phyloP scores from a whole-genome alignment of 2,113 vertebrate genomes.

The Indicator indicator region DNA sequence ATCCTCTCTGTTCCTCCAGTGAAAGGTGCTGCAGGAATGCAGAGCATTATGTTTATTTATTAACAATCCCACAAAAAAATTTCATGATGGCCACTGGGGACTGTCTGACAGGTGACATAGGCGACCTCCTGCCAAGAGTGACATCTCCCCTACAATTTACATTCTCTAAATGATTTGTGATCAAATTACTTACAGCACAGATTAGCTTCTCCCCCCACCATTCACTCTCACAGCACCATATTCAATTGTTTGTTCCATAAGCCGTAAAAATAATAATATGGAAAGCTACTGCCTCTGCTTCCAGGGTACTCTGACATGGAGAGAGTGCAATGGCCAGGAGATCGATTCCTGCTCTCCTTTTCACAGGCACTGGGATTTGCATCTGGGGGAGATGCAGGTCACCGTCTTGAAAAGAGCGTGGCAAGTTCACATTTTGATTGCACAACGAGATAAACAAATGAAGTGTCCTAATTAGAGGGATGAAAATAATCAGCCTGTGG shows the following conservation, averaged over 20 bases:
- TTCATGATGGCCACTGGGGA: constrained; percentile 55
- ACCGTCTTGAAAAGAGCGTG: constrained; percentile 32
- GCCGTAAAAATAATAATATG: constrained; percentile 50
- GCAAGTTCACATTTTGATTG: constrained; percentile 13
- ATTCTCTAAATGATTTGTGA: constrained; percentile 60
- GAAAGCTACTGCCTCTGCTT: constrained; percentile 33
- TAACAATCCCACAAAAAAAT: constrained; percentile 53
- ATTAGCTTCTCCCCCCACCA: constrained; percentile 8
- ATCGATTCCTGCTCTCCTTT: constrained; percentile 37
- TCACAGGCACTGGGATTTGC: constrained; percentile 48
- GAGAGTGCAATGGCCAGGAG: background rate
- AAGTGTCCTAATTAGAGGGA: constrained; percentile 39
- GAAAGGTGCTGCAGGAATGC: constrained; percentile 26
- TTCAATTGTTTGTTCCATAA: constrained; percentile 37
- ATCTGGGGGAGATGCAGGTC: constrained; percentile 30
- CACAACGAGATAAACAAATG: constrained; percentile 31
- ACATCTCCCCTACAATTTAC: constrained; percentile 64
- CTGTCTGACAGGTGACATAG: constrained; percentile 61
- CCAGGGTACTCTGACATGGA: constrained; percentile 10
- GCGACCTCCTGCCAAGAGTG: constrained; percentile 62
- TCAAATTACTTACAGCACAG: constrained; percentile 60
- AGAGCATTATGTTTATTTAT: constrained; percentile 65
- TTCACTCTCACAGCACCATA: background rate
- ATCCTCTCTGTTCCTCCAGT: background rate
- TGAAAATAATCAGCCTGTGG: constrained; percentile 6